These are phyloP conservation scores for Fopius arisanus DNA, from an alignment of 1,140 invertebrate species.

Conservation along the genomic window DNA sequence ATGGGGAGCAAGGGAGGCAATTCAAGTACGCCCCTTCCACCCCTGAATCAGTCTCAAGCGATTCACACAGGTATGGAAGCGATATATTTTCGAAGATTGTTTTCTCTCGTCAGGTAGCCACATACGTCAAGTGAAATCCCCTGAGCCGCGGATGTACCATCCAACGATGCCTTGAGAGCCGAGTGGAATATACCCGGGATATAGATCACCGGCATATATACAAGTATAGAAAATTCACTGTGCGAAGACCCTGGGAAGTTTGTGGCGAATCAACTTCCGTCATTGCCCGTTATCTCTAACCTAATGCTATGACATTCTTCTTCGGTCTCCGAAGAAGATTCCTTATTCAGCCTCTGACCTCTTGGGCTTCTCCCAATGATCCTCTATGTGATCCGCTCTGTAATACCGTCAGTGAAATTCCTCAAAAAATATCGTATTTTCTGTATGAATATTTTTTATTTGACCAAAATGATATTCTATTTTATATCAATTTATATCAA, in stretches of 20 bases:
- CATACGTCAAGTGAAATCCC: conserved; percentile 63
- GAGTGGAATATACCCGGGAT: conserved; percentile 39
- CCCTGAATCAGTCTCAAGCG: conserved; percentile 7
- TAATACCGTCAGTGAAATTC: too few relatives aligned
- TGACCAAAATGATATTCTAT: too few relatives aligned
- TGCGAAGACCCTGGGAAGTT: conserved; percentile 27
- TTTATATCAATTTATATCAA: too few relatives aligned
- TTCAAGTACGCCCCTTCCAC: neutral
- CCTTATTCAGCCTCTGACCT: conserved; percentile 34
- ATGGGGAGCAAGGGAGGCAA: neutral
- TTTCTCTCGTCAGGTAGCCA: conserved; percentile 66
- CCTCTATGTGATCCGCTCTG: neutral
- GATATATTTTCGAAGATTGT: conserved; percentile 66
- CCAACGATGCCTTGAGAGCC: neutral
- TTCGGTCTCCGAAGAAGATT: conserved; percentile 54
- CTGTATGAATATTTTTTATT: too few relatives aligned
- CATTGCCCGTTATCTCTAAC: conserved; percentile 59
- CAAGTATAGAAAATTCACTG: neutral
- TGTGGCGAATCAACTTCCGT: conserved; percentile 65
- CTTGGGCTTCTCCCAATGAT: neutral
- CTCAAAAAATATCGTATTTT: too few relatives aligned
- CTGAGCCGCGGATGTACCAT: neutral
- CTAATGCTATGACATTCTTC: conserved; percentile 62
- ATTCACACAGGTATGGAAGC: conserved; percentile 35
- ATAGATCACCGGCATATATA: neutral